Evolutionary conservation across 2,113 vertebrate genomes (phyloP).

Genomic region (Xyrauchen texanus): DNA sequence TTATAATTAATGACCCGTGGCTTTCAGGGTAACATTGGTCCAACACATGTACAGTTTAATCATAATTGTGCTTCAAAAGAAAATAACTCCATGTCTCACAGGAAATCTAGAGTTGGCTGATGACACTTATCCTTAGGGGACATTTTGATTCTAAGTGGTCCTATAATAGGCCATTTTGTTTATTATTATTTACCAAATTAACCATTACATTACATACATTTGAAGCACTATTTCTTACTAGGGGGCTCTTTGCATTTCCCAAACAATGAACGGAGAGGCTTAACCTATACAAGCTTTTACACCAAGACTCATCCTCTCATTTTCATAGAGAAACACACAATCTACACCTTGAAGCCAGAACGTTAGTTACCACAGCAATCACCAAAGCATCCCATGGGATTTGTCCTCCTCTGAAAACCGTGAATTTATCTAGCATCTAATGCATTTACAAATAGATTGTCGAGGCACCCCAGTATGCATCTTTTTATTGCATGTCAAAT

Average conservation of each 20-base stretch:
- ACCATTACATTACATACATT: not conserved
- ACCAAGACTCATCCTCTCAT: conserved; percentile 1
- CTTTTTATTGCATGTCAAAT: conserved; percentile 50
- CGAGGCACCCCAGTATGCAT: conserved; percentile 38
- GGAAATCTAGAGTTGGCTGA: conserved; percentile 36
- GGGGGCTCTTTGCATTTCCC: too few species aligned
- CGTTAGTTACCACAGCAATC: conserved; percentile 30
- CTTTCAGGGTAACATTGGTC: conserved; percentile 35
- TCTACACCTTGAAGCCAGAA: conserved; percentile 29
- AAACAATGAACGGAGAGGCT: too few species aligned
- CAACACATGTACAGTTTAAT: conserved; percentile 28
- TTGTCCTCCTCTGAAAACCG: conserved; percentile 24
- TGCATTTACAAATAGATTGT: conserved; percentile 56
- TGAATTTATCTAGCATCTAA: conserved; percentile 46
- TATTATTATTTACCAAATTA: too few species aligned
- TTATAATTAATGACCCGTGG: conserved; percentile 52
- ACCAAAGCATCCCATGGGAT: conserved; percentile 29
- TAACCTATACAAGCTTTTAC: not conserved
- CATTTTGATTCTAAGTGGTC: conserved; percentile 20
- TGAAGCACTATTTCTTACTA: too few species aligned
- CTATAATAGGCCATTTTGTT: too few species aligned
- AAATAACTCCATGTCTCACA: conserved; percentile 40
- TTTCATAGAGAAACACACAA: conserved; percentile 38
- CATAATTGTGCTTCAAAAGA: conserved; percentile 29
- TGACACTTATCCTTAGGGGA: conserved; percentile 45